These are phyloP conservation scores for Chloroceryle inda DNA, from an alignment of 2,797 vertebrate genomes.

Conservation along the genomic window DNA sequence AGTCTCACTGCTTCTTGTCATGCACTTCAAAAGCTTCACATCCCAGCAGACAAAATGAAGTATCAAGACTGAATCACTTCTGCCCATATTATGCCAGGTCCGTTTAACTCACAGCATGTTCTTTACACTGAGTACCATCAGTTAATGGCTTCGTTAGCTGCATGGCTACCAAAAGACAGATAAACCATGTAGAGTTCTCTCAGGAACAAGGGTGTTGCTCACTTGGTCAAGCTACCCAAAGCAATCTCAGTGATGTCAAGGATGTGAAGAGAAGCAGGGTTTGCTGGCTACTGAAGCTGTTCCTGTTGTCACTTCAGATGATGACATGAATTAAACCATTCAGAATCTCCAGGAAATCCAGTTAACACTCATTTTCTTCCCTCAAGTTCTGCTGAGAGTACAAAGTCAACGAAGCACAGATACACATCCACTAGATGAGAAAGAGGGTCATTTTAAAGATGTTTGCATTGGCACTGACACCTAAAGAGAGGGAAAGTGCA, in stretches of 20 bases:
- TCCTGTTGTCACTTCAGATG: neutral
- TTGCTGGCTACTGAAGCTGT: neutral
- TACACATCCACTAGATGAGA: neutral
- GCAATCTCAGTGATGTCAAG: neutral
- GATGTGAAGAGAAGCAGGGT: neutral
- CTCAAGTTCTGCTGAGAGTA: neutral
- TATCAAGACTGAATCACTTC: neutral
- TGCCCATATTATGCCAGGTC: neutral
- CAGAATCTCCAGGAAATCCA: conserved; percentile 12
- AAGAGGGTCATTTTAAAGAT: neutral
- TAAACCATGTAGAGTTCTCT: neutral
- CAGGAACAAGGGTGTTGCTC: neutral
- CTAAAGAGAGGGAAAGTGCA: neutral
- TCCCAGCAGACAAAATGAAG: neutral
- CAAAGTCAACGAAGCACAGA: conserved; percentile 16
- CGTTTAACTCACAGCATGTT: neutral
- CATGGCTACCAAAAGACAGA: neutral
- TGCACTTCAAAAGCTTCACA: neutral
- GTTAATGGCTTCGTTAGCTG: neutral
- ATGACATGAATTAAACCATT: neutral
- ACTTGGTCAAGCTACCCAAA: neutral
- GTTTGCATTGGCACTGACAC: conserved; percentile 12
- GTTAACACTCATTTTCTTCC: neutral
- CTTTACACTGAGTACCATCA: neutral
- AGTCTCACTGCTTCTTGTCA: accelerated